These are phyloP conservation scores for Prunella himalayana DNA, from an alignment of 2,113 vertebrate genomes.

Conservation along the genomic window DNA sequence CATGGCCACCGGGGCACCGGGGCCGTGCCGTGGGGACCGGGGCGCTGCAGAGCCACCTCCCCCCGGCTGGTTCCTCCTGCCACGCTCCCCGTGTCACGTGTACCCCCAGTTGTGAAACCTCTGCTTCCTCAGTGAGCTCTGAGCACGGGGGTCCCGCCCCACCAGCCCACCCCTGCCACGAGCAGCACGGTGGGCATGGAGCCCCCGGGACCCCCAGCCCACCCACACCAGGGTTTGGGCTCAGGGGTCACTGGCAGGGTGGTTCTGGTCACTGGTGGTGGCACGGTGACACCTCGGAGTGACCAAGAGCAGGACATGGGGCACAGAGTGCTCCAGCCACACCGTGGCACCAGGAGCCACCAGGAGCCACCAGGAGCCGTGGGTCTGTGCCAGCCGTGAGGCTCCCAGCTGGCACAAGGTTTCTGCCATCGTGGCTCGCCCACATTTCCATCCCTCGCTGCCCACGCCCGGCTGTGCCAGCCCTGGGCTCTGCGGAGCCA, in stretches of 20 bases:
- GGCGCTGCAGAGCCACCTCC: not conserved
- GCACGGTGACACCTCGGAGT: fast-evolving
- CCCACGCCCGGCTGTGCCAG: too few species aligned
- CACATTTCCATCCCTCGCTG: too few species aligned
- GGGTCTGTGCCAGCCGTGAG: fast-evolving
- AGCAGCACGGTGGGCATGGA: fast-evolving
- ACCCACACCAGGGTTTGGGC: fast-evolving
- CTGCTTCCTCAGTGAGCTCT: not conserved
- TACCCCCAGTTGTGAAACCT: not conserved
- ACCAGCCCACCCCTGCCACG: fast-evolving
- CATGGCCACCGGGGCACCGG: not conserved
- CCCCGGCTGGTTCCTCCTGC: not conserved
- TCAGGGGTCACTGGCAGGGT: too few species aligned
- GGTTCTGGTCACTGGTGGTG: not conserved
- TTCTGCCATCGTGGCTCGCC: fast-evolving
- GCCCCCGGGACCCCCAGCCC: fast-evolving
- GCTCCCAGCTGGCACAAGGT: fast-evolving
- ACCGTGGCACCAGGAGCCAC: fast-evolving
- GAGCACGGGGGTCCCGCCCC: not conserved
- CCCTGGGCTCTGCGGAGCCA: not conserved
- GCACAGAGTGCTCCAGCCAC: fast-evolving
- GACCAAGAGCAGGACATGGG: fast-evolving
- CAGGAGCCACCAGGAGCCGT: fast-evolving
- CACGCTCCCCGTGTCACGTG: not conserved
- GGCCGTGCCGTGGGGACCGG: fast-evolving